These are phyloP conservation scores for Aegithalos caudatus DNA, from an alignment of 2,113 vertebrate genomes.

Conservation along the genomic window DNA sequence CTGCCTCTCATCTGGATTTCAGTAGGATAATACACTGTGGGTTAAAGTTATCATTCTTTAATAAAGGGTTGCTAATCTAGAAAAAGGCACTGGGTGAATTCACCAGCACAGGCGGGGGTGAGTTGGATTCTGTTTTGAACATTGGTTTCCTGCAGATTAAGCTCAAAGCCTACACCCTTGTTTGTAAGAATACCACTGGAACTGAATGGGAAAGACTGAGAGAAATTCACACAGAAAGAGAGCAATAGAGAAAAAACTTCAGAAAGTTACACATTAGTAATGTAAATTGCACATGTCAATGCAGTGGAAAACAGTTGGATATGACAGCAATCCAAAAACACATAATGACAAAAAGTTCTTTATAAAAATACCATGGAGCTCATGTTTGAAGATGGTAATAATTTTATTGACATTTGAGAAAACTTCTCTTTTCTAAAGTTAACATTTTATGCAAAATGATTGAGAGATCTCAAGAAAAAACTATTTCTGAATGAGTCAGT, in stretches of 20 bases:
- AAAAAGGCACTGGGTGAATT: not conserved
- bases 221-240: not conserved
- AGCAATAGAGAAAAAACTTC: not conserved
- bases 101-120: not conserved
- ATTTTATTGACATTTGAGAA: not conserved
- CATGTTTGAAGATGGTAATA: not conserved
- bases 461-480: not conserved
- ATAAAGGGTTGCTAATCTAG: not conserved
- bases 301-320: not conserved
- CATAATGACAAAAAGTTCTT: not conserved
- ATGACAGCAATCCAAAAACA: not conserved
- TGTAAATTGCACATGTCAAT: not conserved
- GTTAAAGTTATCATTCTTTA: not conserved
- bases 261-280: not conserved
- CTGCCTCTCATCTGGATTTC: not conserved
- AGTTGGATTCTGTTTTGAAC: not conserved
- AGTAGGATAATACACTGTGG: not conserved
- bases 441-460: not conserved
- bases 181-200: not conserved
- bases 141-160: not conserved
- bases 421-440: not conserved
- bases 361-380: not conserved
- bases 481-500: not conserved
- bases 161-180: not conserved
- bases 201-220: not conserved